Evolutionary conservation across 2,888 invertebrate genomes (phyloP).

Genomic region (Tridacna gigas): DNA sequence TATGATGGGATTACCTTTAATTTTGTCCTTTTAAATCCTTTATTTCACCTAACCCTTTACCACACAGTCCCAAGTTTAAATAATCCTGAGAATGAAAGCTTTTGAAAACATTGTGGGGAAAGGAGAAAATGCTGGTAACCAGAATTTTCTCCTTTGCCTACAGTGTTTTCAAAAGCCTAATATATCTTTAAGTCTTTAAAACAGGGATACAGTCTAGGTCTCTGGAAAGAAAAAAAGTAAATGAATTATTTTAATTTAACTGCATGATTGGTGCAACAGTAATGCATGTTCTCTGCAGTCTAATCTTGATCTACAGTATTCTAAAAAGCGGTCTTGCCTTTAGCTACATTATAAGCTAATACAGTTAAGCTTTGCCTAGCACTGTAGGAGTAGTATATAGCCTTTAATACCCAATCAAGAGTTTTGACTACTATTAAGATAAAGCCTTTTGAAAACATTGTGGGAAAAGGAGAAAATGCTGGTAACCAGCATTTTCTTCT

Average conservation of each 20-base stretch:
- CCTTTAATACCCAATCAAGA: background rate
- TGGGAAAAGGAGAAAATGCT: background rate
- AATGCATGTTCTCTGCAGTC: no score
- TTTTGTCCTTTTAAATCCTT: slow-evolving; percentile 2
- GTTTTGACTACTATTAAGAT: background rate
- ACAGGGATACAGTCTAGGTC: no score
- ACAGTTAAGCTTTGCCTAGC: no score
- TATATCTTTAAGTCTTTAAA: no score
- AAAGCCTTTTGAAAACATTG: background rate
- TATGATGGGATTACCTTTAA: slow-evolving; percentile 16
- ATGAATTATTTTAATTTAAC: no score
- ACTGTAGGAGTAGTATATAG: background rate
- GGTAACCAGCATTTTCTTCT: background rate
- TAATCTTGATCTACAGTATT: no score
- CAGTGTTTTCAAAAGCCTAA: background rate
- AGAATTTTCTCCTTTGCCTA: background rate
- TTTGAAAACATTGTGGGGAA: background rate
- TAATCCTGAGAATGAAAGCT: no score
- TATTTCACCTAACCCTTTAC: background rate
- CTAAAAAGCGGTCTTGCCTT: no score
- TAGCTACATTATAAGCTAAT: no score
- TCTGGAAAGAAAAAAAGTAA: no score
- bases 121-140: background rate
- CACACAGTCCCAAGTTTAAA: no score
- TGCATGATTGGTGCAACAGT: no score